Conservation (phyloP, 2,797 vertebrate genomes). For the Lepilemur septentrionalis region DNA sequence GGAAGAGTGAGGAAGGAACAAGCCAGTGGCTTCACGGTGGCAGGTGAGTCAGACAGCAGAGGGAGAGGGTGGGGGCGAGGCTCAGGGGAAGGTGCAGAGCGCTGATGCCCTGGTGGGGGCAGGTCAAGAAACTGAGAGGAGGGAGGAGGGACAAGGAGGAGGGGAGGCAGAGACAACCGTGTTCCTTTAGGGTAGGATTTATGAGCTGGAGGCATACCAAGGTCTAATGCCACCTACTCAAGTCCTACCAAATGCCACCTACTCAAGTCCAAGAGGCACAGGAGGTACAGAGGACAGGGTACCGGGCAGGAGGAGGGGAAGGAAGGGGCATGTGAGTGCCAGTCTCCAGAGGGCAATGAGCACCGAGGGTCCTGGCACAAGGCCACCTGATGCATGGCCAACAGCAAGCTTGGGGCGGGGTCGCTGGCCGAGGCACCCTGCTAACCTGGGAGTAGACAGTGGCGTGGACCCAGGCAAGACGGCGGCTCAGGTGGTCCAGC, state of each 20-base stretch:
- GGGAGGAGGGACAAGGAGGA: neutral
- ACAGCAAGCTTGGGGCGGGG: neutral
- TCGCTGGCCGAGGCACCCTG: neutral
- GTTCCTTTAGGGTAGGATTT: neutral
- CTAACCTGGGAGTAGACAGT: conserved; percentile 98
- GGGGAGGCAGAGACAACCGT: neutral
- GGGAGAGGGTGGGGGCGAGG: too few relatives aligned
- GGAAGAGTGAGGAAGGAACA: neutral
- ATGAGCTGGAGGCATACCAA: neutral
- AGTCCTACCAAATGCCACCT: neutral
- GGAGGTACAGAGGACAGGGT: neutral
- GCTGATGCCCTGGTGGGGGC: neutral
- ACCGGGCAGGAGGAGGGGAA: too few relatives aligned
- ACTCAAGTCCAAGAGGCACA: neutral
- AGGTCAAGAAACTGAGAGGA: neutral
- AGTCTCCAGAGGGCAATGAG: neutral
- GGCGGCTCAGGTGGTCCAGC: conserved; percentile 95
- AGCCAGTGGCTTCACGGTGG: neutral
- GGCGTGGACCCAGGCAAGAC: conserved; percentile 98
- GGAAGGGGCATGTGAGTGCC: neutral
- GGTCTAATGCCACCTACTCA: too few relatives aligned
- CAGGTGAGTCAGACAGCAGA: neutral
- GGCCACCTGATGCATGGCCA: too few relatives aligned
- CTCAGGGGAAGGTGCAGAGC: neutral
- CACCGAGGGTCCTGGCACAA: neutral